phyloP scores from a whole-genome alignment of 2,888 invertebrate genomes.

The Strigamia crassipes region DNA sequence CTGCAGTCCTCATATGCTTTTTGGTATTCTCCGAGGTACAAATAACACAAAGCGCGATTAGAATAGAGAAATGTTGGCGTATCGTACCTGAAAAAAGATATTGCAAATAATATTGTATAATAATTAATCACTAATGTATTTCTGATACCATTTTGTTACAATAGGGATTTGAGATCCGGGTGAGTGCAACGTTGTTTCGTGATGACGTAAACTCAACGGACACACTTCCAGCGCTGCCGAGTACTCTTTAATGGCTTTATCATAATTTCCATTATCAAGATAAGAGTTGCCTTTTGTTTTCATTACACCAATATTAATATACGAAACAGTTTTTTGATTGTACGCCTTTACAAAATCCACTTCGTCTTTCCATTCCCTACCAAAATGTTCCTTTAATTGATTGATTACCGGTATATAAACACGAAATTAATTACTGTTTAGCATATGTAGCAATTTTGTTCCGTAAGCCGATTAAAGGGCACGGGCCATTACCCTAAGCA shows the following conservation, averaged over 20 bases:
- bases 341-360: neutral
- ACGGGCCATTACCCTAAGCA: neutral
- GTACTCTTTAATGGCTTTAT: conserved; percentile 25
- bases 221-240: conserved; percentile 7
- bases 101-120: no score
- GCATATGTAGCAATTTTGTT: conserved; percentile 10
- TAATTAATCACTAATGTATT: no score
- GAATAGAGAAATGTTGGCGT: neutral
- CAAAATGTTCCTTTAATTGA: no score
- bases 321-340: neutral
- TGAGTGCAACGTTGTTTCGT: neutral
- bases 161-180: neutral
- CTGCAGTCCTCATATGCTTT: conserved; percentile 19
- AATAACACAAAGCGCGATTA: conserved; percentile 35
- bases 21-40: neutral
- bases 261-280: conserved; percentile 36
- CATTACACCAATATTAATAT: neutral
- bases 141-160: conserved; percentile 36
- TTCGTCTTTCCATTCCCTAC: conserved; percentile 34
- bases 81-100: neutral
- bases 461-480: neutral
- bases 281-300: conserved; percentile 1
- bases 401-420: no score
- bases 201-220: conserved; percentile 2
- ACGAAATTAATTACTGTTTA: conserved; percentile 15